Conservation (phyloP, 2,888 invertebrate species). For the Troides helena region DNA sequence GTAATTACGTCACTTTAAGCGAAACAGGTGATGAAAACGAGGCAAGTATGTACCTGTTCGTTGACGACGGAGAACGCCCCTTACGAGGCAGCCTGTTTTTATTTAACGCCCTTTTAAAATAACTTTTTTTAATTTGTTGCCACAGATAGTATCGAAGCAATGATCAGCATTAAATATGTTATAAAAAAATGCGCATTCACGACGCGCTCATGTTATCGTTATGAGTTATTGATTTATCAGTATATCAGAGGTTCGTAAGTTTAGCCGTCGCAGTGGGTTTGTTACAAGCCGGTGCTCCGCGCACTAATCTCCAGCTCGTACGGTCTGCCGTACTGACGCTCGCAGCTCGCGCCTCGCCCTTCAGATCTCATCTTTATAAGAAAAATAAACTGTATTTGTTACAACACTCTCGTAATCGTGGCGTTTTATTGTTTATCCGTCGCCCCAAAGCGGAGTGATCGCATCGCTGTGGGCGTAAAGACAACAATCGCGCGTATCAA, state of each 20-base stretch:
- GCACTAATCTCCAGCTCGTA: slow-evolving; percentile 61
- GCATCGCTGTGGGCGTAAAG: slow-evolving; percentile 73
- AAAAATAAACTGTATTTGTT: slow-evolving; percentile 76
- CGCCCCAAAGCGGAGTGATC: slow-evolving; percentile 71
- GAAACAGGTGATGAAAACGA: slow-evolving; percentile 77
- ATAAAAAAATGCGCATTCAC: slow-evolving; percentile 39
- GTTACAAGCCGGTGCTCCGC: slow-evolving; percentile 61
- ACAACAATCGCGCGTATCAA: slow-evolving; percentile 75
- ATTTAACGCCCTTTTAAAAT: slow-evolving; percentile 38
- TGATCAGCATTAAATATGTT: slow-evolving; percentile 35
- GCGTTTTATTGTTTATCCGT: slow-evolving; percentile 76
- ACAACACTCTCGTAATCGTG: slow-evolving; percentile 74
- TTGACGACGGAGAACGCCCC: slow-evolving; percentile 60
- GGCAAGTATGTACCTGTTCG: slow-evolving; percentile 75
- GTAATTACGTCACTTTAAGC: slow-evolving; percentile 78
- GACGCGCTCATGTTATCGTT: slow-evolving; percentile 50
- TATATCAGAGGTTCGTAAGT: slow-evolving; percentile 69
- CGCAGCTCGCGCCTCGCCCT: slow-evolving; percentile 54
- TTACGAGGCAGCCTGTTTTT: slow-evolving; percentile 68
- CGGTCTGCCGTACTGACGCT: slow-evolving; percentile 59
- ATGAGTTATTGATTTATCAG: slow-evolving; percentile 75
- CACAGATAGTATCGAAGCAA: slow-evolving; percentile 19
- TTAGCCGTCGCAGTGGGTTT: slow-evolving; percentile 70
- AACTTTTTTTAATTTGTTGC: slow-evolving; percentile 15
- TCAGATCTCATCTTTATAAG: slow-evolving; percentile 61